Evolutionary conservation across 1,140 invertebrate species (phyloP).

Genomic region (Eriocheir sinensis): DNA sequence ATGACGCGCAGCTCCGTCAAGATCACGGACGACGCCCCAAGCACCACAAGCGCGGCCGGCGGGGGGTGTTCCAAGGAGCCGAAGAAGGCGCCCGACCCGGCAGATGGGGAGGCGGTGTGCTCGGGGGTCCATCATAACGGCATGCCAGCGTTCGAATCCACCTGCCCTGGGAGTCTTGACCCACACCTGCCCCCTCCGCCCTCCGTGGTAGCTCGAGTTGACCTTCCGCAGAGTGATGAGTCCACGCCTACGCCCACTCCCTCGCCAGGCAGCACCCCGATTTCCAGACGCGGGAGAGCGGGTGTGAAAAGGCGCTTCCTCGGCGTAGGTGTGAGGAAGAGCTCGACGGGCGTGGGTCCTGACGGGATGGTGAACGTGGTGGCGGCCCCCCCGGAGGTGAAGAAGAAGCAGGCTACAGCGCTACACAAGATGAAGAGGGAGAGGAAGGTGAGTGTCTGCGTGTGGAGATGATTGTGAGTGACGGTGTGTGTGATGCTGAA

Average conservation of each 20-base stretch:
- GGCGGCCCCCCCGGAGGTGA: constrained; percentile 56
- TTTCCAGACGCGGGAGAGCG: background rate
- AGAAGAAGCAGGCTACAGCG: constrained; percentile 78
- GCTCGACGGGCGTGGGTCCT: constrained; percentile 64
- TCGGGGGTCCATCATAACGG: background rate
- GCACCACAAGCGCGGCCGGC: constrained; percentile 38
- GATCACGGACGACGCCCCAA: constrained; percentile 70
- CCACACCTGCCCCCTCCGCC: background rate
- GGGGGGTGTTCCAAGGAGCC: background rate
- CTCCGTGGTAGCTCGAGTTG: background rate
- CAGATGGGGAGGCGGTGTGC: background rate
- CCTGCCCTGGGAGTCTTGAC: background rate
- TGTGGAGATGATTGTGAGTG: background rate
- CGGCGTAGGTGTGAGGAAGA: constrained; percentile 73
- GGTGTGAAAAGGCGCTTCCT: constrained; percentile 75
- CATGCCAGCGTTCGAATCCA: constrained; percentile 32
- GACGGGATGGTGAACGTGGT: constrained; percentile 55
- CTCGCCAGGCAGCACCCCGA: constrained; percentile 67
- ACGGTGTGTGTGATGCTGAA: no score
- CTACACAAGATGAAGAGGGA: constrained; percentile 79
- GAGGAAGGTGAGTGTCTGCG: constrained; percentile 78
- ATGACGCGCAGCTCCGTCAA: constrained; percentile 74
- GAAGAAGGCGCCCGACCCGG: background rate
- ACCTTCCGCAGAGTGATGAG: constrained; percentile 62
- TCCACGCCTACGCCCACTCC: constrained; percentile 73